Percentiles rank a stretch among this genome's conserved stretches.
Conservation (phyloP, 2,888 invertebrate genomes). For the Hyalella azteca region DNA sequence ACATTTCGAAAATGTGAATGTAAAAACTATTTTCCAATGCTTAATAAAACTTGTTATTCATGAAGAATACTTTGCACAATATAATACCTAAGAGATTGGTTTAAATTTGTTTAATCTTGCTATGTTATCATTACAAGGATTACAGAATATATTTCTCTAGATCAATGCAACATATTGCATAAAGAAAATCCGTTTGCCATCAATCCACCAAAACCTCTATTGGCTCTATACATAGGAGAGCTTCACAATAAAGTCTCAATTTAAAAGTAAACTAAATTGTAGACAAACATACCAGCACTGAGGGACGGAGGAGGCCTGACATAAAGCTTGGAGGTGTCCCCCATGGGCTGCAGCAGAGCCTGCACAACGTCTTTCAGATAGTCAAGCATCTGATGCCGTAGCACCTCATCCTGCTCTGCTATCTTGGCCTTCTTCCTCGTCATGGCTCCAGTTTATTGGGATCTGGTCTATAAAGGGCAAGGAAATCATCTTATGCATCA, state of each 20-base stretch:
- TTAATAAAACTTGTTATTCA: no score
- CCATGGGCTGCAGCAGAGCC: conserved; percentile 46
- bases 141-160: neutral
- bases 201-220: no score
- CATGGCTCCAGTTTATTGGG: conserved; percentile 32
- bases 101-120: neutral
- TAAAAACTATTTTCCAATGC: no score
- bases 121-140: neutral
- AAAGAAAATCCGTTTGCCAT: no score
- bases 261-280: neutral
- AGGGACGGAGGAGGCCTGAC: conserved; percentile 21
- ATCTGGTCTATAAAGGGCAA: no score
- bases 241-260: neutral
- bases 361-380: conserved; percentile 53
- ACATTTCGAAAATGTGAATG: no score
- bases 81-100: no score
- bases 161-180: no score
- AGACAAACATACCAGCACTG: neutral
- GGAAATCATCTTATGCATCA: no score
- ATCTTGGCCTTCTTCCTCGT: conserved; percentile 42
- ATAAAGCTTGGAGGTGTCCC: conserved; percentile 38
- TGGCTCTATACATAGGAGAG: no score
- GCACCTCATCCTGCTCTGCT: conserved; percentile 48
- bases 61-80: no score
- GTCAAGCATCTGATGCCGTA: conserved; percentile 42